Conservation (phyloP, 2,113 vertebrate species). For the Leptobrachium ailaonicum region DNA sequence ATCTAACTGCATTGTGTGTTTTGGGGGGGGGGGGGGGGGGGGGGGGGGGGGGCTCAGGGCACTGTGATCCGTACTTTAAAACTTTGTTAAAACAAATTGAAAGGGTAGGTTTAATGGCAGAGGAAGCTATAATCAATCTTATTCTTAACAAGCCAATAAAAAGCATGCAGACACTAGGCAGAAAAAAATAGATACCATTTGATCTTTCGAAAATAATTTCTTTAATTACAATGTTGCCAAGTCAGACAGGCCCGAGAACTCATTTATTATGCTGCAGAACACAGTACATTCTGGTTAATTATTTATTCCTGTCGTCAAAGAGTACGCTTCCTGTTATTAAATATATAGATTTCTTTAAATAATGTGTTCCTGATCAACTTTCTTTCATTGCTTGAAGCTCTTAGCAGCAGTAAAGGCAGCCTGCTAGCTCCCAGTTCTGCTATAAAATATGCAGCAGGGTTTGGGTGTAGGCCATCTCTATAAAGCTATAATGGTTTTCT, state of each 20-base stretch:
- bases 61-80: no score
- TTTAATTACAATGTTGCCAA: background rate
- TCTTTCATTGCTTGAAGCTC: background rate
- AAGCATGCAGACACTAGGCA: background rate
- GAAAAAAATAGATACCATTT: background rate
- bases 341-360: background rate
- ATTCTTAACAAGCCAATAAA: background rate
- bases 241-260: background rate
- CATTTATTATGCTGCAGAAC: background rate
- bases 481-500: background rate
- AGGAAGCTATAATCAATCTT: background rate
- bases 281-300: background rate
- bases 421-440: background rate
- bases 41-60: no score
- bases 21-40: no score
- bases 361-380: background rate
- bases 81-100: no score
- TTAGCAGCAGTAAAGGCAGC: background rate
- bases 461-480: background rate
- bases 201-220: conserved; percentile 1
- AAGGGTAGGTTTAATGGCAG: no score
- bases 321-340: conserved; percentile 2
- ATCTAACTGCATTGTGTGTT: no score
- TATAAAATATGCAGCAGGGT: background rate
- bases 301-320: background rate